These are phyloP conservation scores for Gonatopus flavifemur DNA, from an alignment of 1,140 invertebrate species.

Conservation along the genomic window DNA sequence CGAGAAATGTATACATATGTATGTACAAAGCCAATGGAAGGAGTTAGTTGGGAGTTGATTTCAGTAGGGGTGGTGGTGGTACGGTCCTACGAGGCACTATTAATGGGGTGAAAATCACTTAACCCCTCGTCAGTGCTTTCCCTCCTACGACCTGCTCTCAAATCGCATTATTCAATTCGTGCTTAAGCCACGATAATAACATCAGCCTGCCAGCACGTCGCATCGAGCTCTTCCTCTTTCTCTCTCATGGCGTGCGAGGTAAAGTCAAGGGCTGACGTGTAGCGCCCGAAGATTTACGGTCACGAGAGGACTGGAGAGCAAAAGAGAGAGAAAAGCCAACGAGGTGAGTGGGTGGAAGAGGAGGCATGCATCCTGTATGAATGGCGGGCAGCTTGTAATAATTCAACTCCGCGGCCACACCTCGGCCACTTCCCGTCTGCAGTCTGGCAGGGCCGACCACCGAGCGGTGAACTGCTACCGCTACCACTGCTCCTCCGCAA, in stretches of 20 bases:
- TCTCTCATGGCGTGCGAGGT: constrained; percentile 21
- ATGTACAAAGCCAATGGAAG: no score
- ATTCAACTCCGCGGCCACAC: constrained; percentile 56
- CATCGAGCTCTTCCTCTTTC: neutral
- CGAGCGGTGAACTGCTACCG: constrained; percentile 27
- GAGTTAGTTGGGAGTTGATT: neutral
- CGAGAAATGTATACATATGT: no score
- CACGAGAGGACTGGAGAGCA: constrained; percentile 39
- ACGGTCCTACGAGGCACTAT: constrained; percentile 12
- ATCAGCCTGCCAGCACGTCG: constrained; percentile 18
- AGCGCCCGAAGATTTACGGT: constrained; percentile 50
- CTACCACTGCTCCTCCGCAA: constrained; percentile 30
- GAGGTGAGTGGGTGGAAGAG: no score
- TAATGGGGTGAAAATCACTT: constrained; percentile 50
- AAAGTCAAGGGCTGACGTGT: constrained; percentile 46
- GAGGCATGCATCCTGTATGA: constrained; percentile 54
- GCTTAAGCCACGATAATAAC: constrained; percentile 46
- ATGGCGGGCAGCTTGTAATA: constrained; percentile 54
- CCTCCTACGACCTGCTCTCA: no score
- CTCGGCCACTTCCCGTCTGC: constrained; percentile 54
- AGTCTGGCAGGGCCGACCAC: constrained; percentile 39
- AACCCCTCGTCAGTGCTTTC: constrained; percentile 42
- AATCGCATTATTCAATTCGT: constrained; percentile 46
- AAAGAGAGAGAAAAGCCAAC: no score
- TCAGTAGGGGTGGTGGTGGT: neutral